Percentiles rank a stretch among this genome's conserved stretches.
Conservation (phyloP, 2,888 invertebrate species). For the Microctonus aethiopoides region DNA sequence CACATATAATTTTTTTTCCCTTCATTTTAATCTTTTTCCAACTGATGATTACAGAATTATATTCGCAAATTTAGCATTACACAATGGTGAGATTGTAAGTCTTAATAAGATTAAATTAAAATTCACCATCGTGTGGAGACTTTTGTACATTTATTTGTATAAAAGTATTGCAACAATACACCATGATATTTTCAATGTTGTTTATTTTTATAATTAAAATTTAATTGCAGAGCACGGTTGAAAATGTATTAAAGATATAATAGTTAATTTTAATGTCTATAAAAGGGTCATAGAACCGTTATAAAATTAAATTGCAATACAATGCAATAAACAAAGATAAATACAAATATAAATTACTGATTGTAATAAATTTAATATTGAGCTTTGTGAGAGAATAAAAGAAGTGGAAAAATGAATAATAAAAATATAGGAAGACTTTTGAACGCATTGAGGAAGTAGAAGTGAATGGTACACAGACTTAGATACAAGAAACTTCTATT, state of each 20-base stretch:
- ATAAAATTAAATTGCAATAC: neutral
- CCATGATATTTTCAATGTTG: too few relatives aligned
- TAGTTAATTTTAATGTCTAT: neutral
- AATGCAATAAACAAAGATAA: neutral
- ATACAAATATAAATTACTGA: neutral
- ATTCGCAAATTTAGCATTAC: neutral
- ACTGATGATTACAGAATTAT: neutral
- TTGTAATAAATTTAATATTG: neutral
- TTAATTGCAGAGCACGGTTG: neutral
- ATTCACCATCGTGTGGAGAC: too few relatives aligned
- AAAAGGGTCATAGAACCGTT: slow-evolving; percentile 15
- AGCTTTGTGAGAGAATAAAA: neutral
- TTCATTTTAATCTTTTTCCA: too few relatives aligned
- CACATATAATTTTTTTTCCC: neutral
- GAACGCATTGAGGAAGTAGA: slow-evolving; percentile 21
- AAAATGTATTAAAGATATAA: neutral
- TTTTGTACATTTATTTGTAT: neutral
- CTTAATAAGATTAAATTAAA: neutral
- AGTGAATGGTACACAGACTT: slow-evolving; percentile 31
- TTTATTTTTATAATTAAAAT: neutral
- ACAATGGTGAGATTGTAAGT: slow-evolving; percentile 3
- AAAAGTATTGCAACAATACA: neutral
- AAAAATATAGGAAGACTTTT: slow-evolving; percentile 22
- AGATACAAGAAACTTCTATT: slow-evolving; percentile 39
- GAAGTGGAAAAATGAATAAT: neutral